Evolutionary conservation across 2,888 invertebrate species (phyloP), one percentile per base, ranked within the genome.

Genomic region (Xestia rhomboidea): DNA sequence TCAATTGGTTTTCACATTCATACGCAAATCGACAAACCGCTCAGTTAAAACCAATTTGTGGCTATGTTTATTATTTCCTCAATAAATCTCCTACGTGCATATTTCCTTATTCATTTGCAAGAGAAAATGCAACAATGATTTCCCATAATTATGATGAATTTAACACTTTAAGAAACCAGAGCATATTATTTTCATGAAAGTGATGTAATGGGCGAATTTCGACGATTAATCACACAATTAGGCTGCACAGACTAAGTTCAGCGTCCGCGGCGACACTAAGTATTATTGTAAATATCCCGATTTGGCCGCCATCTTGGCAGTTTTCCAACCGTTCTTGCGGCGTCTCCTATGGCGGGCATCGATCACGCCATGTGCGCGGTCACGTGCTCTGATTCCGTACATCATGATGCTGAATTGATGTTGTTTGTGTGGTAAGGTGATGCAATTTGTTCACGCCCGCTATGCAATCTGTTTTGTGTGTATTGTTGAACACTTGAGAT

Each of bases 241-340:
- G 38, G 46, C 27, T 66, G 63, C 34, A 67, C 34, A 51, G 63
- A 69, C 78, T 89, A 90, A 89, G 91, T 92, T 91, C 92, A 92
- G 86, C 90, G 90, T 87, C 90, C 90, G 87, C 82, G 63, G 81
- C 75, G 88, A 88, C 88, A 86, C 69, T 82, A 88, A 87, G 81
- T 83, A 77, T 89, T 83, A 89, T 90, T 91, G 93, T 93, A 93
- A 93, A 94, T 92, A 92, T 94, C 93, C 93, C 92, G 90, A 91
- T 93, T 93, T 92, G 93, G 92, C 91, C 81, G 90, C 82, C 85
- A 83, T 79, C 41, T 89, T 95, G 95, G 95, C 95, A 83, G 0
- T 7, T 51, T 60, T 91, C 95, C 95, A 96, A 92, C 90, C 92
- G 92, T 93, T 89, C 92, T 81, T 78, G 70, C 44, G 74, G 84